A percentile compares a stretch with the other conserved stretches of the same genome.
Evolutionary conservation across 2,113 vertebrate genomes (phyloP).

Genomic region (Peromyscus maniculatus): DNA sequence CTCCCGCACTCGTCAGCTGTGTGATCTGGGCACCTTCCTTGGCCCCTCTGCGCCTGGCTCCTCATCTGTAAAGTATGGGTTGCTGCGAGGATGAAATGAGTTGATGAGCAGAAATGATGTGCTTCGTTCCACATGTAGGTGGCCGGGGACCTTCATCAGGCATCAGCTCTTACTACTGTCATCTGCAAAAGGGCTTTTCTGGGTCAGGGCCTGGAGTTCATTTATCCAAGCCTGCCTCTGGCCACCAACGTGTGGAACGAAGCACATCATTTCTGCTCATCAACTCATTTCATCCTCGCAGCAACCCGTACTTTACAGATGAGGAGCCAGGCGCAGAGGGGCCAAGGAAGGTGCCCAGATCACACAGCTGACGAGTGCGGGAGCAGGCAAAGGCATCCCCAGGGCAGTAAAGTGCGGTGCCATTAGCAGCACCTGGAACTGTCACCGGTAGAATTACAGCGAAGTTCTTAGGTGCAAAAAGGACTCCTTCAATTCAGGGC

Average conservation of each 20-base stretch:
- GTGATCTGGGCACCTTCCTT: not conserved
- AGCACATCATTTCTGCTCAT: not conserved
- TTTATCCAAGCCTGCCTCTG: conserved; percentile 36
- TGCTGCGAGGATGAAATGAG: conserved; percentile 43
- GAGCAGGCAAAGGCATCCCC: not conserved
- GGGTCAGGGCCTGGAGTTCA: not conserved
- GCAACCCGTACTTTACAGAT: not conserved
- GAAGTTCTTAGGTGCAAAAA: conserved; percentile 29
- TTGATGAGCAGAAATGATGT: not conserved
- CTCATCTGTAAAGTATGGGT: not conserved
- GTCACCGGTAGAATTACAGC: not conserved
- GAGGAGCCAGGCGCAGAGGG: conserved; percentile 34
- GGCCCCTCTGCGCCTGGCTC: conserved; percentile 23
- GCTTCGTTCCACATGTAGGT: not conserved
- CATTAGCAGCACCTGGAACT: conserved; percentile 4
- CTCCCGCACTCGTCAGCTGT: conserved; percentile 9
- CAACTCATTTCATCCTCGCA: conserved; percentile 51
- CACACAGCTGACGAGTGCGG: not conserved
- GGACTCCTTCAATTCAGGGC: not conserved
- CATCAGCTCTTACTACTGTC: not conserved
- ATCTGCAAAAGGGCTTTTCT: not conserved
- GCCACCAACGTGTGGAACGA: not conserved
- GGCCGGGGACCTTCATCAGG: not conserved
- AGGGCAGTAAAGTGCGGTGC: conserved; percentile 19
- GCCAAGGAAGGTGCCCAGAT: not conserved